Percentiles rank a stretch among this genome's conserved stretches.
These are phyloP conservation scores for Eufriesea mexicana DNA, from an alignment of 1,140 invertebrate genomes.

Conservation along the genomic window DNA sequence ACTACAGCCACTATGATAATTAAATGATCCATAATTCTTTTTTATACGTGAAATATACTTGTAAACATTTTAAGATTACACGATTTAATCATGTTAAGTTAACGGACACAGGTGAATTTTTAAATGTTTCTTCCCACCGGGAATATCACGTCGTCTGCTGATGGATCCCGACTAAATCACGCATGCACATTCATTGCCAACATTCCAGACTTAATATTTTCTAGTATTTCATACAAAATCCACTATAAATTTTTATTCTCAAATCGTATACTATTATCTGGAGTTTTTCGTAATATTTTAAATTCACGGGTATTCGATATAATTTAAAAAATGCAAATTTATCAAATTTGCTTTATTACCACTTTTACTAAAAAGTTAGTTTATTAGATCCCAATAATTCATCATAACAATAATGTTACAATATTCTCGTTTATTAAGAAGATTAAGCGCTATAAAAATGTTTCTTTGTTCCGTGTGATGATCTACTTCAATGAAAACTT, in stretches of 20 bases:
- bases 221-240: constrained; percentile 10
- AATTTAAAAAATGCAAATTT: not conserved
- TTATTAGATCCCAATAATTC: constrained; percentile 31
- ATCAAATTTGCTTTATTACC: not conserved
- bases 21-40: constrained; percentile 79
- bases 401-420: constrained; percentile 42
- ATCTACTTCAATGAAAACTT: constrained; percentile 18
- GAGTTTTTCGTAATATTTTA: not conserved
- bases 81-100: constrained; percentile 26
- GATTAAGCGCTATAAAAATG: constrained; percentile 34
- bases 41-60: not conserved
- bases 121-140: constrained; percentile 34
- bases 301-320: not conserved
- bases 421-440: constrained; percentile 14
- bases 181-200: constrained; percentile 7
- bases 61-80: constrained; percentile 10
- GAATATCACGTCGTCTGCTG: constrained; percentile 54
- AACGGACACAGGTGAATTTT: constrained; percentile 17
- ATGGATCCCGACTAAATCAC: constrained; percentile 1
- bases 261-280: not conserved
- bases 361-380: constrained; percentile 46
- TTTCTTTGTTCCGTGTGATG: not conserved
- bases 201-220: not conserved
- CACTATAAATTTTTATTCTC: not conserved
- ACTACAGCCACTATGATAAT: constrained; percentile 86